Evolutionary conservation across 2,113 vertebrate species (phyloP).

Genomic region (Entomyzon cyanotis): DNA sequence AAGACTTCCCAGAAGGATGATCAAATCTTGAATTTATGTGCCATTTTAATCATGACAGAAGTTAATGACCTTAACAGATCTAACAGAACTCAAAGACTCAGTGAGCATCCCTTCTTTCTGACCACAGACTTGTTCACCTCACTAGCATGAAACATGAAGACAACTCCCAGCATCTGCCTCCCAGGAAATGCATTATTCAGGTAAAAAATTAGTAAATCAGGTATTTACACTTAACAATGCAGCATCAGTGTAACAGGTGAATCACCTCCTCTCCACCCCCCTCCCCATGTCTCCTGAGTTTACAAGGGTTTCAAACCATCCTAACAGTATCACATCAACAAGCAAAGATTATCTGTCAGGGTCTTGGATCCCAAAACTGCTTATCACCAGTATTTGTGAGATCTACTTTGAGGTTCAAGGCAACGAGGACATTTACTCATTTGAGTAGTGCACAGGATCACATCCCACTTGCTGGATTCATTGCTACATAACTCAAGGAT

Average conservation of each 20-base stretch:
- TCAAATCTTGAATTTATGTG: background rate
- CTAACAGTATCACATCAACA: background rate
- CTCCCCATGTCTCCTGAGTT: background rate
- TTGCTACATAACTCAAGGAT: background rate
- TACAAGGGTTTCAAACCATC: background rate
- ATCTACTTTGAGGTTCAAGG: background rate
- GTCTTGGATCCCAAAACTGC: background rate
- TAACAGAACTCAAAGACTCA: background rate
- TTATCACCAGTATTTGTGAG: background rate
- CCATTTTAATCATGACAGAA: background rate
- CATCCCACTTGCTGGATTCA: background rate
- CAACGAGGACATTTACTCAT: background rate
- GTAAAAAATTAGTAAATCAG: too few relatives aligned
- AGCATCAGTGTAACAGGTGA: accelerated
- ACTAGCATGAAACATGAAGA: accelerated
- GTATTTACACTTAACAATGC: background rate
- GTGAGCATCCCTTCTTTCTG: accelerated
- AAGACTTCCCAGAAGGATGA: background rate
- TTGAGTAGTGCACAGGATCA: background rate
- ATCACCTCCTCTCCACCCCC: background rate
- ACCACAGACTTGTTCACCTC: background rate
- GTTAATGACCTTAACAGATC: background rate
- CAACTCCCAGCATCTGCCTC: background rate
- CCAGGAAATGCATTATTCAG: background rate
- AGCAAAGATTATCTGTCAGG: background rate